Evolutionary conservation across 1,140 invertebrate species (phyloP), one percentile per base, ranked within the genome.

Genomic region (Ceratosolen fusciceps): DNA sequence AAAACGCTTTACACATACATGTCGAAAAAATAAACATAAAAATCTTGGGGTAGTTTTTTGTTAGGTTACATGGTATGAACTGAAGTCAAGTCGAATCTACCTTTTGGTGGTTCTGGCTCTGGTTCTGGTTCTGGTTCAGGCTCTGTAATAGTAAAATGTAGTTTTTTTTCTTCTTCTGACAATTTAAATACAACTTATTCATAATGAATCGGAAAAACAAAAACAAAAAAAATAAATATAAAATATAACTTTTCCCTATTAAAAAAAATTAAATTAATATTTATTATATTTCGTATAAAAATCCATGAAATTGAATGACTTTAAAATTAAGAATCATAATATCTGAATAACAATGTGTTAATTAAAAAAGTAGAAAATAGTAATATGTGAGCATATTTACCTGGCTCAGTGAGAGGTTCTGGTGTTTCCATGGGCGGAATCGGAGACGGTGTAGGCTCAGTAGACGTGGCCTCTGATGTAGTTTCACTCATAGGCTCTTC

Each of bases 321-420:
- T n/a, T n/a, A n/a, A n/a, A n/a, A n/a, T n/a, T n/a, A n/a, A n/a
- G n/a, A n/a, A n/a, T n/a, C n/a, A n/a, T n/a, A n/a, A n/a, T n/a
- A n/a, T n/a, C n/a, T n/a, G n/a, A n/a, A n/a, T n/a, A n/a, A n/a
- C n/a, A n/a, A n/a, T n/a, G n/a, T n/a, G n/a, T n/a, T n/a, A n/a
- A n/a, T n/a, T n/a, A n/a, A n/a, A n/a, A n/a, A n/a, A n/a, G n/a
- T n/a, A n/a, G n/a, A n/a, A n/a, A n/a, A n/a, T n/a, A n/a, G n/a
- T n/a, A n/a, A n/a, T n/a, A n/a, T n/a, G n/a, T n/a, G n/a, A n/a
- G n/a, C n/a, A n/a, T 56, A 87, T 87, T 79, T 88, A 77, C 88
- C 87, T 82, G 84, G 85, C 81, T 91, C 90, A 26, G 85, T 85
- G 24, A 89, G 85, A 34, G 87, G 85, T 34, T 85, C 86, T 43